A percentile compares a stretch with the other conserved stretches of the same genome.
phyloP scores from a whole-genome alignment of 1,140 invertebrate genomes.

The Nylanderia fulva region DNA sequence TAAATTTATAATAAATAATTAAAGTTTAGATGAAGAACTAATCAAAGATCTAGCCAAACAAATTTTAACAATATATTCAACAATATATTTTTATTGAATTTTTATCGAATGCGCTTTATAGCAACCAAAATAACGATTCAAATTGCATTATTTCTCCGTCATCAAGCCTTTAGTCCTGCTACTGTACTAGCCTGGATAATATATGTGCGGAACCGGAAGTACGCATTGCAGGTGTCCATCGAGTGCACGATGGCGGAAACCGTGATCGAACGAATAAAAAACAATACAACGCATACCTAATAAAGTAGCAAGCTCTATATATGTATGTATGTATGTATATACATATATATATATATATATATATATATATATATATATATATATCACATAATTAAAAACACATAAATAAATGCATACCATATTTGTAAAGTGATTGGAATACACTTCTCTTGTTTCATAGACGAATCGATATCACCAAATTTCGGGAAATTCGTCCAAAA shows the following conservation, averaged over 20 bases:
- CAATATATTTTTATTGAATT: not conserved
- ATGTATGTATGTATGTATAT: not conserved
- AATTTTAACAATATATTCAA: no score
- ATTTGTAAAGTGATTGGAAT: no score
- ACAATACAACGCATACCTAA: slow-evolving; percentile 78
- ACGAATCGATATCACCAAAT: not conserved
- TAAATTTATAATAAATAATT: no score
- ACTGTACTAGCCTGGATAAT: slow-evolving; percentile 66
- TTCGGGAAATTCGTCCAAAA: no score
- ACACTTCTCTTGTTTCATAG: not conserved
- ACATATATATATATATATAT: not conserved
- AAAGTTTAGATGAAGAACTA: no score
- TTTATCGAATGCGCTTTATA: not conserved
- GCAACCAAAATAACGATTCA: not conserved
- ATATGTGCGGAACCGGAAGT: slow-evolving; percentile 77
- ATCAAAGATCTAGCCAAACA: no score
- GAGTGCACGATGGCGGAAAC: slow-evolving; percentile 76
- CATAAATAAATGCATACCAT: not conserved
- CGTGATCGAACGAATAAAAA: slow-evolving; percentile 76
- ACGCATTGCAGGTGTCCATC: slow-evolving; percentile 70
- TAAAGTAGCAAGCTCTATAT: slow-evolving; percentile 60
- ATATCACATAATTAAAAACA: not conserved
- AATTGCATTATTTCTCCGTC: not conserved
- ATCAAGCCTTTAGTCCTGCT: not conserved
- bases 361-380: no score